phyloP scores from a whole-genome alignment of 2,113 vertebrate genomes.

The Hippocampus mohnikei region DNA sequence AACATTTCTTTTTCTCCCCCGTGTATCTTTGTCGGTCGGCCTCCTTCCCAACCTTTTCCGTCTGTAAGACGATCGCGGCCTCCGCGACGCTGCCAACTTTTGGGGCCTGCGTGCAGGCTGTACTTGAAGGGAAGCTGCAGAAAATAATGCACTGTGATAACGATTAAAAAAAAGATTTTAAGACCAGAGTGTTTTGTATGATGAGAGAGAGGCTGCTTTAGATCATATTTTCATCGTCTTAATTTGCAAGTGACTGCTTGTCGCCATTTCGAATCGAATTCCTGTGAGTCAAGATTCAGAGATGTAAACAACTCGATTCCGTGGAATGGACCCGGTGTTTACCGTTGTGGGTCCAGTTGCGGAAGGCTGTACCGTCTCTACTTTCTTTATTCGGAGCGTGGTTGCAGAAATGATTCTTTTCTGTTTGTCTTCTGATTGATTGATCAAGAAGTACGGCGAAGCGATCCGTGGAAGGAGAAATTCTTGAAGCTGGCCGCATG shows the following conservation, averaged over 20 bases:
- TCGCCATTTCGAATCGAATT: conserved; percentile 15
- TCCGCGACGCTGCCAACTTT: conserved; percentile 46
- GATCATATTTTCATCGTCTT: neutral
- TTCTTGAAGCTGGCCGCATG: conserved; percentile 24
- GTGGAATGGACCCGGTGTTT: conserved; percentile 27
- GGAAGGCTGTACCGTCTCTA: neutral
- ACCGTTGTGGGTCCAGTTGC: neutral
- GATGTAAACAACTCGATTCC: conserved; percentile 33
- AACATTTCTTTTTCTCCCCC: conserved; percentile 7
- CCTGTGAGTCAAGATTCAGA: conserved; percentile 29
- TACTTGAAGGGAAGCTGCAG: conserved; percentile 31
- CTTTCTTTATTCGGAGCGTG: neutral
- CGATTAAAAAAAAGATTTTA: too few relatives aligned
- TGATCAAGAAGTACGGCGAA: conserved; percentile 19
- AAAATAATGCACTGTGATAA: conserved; percentile 52
- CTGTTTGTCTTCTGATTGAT: conserved; percentile 26
- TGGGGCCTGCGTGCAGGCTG: conserved; percentile 50
- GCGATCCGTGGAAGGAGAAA: conserved; percentile 21
- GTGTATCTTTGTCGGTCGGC: conserved; percentile 36
- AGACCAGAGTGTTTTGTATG: neutral
- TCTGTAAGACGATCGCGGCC: conserved; percentile 61
- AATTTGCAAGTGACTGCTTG: conserved; percentile 3
- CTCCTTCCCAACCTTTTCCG: neutral
- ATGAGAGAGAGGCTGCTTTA: neutral
- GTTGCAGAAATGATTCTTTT: neutral